These are phyloP conservation scores for Corythornis leucogaster DNA, from an alignment of 2,797 vertebrate genomes.

Conservation along the genomic window DNA sequence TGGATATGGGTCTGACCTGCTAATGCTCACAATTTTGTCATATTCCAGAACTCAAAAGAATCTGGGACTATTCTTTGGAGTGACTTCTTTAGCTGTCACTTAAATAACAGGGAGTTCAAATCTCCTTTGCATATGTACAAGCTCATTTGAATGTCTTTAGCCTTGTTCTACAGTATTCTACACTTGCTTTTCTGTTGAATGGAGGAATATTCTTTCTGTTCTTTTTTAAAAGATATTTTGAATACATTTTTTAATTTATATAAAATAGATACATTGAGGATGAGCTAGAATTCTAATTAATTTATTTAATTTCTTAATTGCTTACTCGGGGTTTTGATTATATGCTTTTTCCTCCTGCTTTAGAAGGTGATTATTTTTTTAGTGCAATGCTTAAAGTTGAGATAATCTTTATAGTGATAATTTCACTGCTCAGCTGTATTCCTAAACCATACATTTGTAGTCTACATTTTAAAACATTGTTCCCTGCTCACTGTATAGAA, in stretches of 20 bases:
- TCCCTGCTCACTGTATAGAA: not conserved
- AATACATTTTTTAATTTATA: not conserved
- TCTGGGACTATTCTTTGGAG: not conserved
- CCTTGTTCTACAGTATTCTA: not conserved
- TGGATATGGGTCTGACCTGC: not conserved
- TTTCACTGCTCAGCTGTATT: not conserved
- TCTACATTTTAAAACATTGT: not conserved
- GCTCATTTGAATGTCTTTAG: not conserved
- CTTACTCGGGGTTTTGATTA: not conserved
- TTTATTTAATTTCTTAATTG: not conserved
- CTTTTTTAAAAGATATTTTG: not conserved
- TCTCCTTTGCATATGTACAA: not conserved
- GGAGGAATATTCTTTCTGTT: not conserved
- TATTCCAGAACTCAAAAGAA: not conserved
- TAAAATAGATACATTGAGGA: not conserved
- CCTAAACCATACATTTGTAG: not conserved
- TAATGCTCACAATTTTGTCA: not conserved
- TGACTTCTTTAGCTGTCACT: not conserved
- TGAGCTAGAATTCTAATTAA: not conserved
- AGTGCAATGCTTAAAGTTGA: not conserved
- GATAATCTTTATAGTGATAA: not conserved
- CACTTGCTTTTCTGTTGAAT: not conserved
- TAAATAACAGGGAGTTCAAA: not conserved
- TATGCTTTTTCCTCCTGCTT: not conserved
- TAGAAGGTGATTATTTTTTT: not conserved